Base-by-base conservation (phyloP, 2,113 vertebrate genomes). In the Leiothrix lutea region DNA sequence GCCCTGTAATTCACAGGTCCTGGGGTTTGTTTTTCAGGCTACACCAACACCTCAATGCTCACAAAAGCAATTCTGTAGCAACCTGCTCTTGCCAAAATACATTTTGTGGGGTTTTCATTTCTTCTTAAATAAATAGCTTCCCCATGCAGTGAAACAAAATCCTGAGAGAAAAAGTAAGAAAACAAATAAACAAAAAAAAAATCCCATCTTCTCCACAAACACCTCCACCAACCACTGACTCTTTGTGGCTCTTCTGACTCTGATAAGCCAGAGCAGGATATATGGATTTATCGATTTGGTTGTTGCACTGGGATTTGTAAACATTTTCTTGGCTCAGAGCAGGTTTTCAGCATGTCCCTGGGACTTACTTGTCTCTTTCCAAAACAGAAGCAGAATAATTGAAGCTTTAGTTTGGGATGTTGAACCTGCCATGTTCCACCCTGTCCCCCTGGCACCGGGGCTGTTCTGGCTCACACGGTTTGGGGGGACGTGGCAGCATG, bases 261-360 rank as follows among this genome's bases (percentile, higher is more conserved):
- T 15, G 44, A 9, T 33, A 58, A 71, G 67, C 25, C 28, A 22
- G 80, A 75, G 60, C 28, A 66, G 53, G 60, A 88, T 4, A 3
- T 60, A 88, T 61, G 47, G 85, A 85, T 93, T 75, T 90, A 96
- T 91, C 2, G 62, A 94, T 90, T 86, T 42, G 51, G 71, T 18
- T 78, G 53, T 65, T 66, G 70, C 57, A 74, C 58, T 54, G 77
- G 79, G 71, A 90, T 94, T 85, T 93, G 57, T 92, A 92, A 93
- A 90, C 64, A 47, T 72, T 78, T 70, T 80, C 64, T 71, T 61
- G 73, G 57, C 81, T 97, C 45, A 62, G 26, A 69, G 31, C 42
- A 64, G 83, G 35, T 54, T 93, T 65, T 56, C 71, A 9, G 0
- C 8, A 35, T 48, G 67, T 94, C 24, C 45, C 75, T 58, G 62